Conservation (phyloP, 1,140 invertebrate genomes). For the Drosophila simulans region DNA sequence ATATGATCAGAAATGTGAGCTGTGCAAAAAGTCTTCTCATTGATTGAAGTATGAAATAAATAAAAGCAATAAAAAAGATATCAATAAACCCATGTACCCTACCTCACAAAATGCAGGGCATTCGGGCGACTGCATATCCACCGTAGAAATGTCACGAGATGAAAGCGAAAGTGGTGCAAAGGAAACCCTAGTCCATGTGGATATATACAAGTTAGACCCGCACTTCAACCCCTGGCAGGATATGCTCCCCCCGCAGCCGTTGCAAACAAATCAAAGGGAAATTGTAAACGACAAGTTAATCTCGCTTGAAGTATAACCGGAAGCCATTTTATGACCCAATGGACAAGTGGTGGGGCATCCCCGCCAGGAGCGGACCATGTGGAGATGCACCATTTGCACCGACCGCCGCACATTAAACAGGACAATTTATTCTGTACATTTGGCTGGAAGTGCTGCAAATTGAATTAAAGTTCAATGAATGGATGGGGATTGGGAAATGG, state of each 20-base stretch:
- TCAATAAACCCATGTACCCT: not conserved
- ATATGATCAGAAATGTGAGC: too few species aligned
- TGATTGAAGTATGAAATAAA: too few species aligned
- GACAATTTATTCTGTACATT: conserved; percentile 74
- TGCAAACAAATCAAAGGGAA: conserved; percentile 84
- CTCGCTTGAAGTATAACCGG: conserved; percentile 83
- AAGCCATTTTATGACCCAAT: conserved; percentile 83
- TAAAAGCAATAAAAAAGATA: not conserved
- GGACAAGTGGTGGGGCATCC: conserved; percentile 41
- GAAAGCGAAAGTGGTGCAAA: conserved; percentile 62
- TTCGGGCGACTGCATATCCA: conserved; percentile 6
- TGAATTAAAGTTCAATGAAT: conserved; percentile 80
- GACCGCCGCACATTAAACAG: conserved; percentile 54
- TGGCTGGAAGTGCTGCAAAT: conserved; percentile 43
- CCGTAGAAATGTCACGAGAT: conserved; percentile 44
- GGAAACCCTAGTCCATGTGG: conserved; percentile 11
- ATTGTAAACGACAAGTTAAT: conserved; percentile 85
- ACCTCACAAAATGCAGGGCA: conserved; percentile 6
- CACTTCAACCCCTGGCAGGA: not conserved
- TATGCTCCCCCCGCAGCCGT: conserved; percentile 1
- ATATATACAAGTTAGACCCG: conserved; percentile 9
- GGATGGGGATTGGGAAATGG: conserved; percentile 2
- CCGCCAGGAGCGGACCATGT: too few species aligned
- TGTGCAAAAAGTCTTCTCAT: too few species aligned
- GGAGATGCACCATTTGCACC: conserved; percentile 64